phyloP scores from a whole-genome alignment of 2,888 invertebrate genomes.

The Resseliella maxima region DNA sequence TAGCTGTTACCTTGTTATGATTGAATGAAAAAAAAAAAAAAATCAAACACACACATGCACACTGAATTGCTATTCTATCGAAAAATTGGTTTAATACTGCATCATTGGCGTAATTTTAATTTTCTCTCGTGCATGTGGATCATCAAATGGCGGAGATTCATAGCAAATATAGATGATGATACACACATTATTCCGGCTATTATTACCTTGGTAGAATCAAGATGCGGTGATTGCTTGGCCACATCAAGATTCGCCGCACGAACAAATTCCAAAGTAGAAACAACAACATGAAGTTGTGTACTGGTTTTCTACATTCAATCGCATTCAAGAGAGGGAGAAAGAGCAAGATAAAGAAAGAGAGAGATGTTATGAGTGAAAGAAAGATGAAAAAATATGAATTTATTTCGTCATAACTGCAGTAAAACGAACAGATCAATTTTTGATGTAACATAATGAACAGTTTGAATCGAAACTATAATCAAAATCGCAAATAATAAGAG shows the following conservation, averaged over 20 bases:
- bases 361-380: too few relatives aligned
- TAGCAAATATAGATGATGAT: not conserved
- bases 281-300: not conserved
- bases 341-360: too few relatives aligned
- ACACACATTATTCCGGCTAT: constrained; percentile 1
- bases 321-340: too few relatives aligned
- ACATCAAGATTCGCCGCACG: constrained; percentile 19
- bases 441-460: constrained; percentile 36
- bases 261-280: not conserved
- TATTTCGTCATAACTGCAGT: constrained; percentile 31
- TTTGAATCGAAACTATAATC: constrained; percentile 37
- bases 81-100: constrained; percentile 37
- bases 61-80: not conserved
- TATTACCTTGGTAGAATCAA: not conserved
- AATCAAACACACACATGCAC: too few relatives aligned
- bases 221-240: not conserved
- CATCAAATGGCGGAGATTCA: constrained; percentile 13
- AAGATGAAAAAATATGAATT: constrained; percentile 19
- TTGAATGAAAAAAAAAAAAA: not conserved
- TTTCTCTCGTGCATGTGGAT: constrained; percentile 17
- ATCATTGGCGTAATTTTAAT: not conserved
- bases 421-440: constrained; percentile 29
- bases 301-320: not conserved
- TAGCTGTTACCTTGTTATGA: not conserved
- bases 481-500: constrained; percentile 53